These are phyloP conservation scores for Poecile atricapillus DNA, from an alignment of 2,113 vertebrate genomes.

Conservation along the genomic window DNA sequence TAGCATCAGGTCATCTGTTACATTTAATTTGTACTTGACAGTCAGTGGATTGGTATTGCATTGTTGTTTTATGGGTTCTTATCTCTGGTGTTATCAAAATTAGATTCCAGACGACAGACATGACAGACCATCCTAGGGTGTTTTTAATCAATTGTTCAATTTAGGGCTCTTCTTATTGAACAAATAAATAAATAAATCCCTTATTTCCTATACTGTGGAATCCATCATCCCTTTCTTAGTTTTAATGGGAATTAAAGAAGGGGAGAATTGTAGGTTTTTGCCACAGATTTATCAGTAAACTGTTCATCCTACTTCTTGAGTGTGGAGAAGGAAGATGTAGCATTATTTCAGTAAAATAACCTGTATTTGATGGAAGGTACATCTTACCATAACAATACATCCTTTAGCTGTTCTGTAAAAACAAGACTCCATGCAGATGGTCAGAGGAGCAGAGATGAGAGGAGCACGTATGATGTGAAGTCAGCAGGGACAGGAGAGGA, in stretches of 20 bases:
- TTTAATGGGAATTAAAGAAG: not conserved
- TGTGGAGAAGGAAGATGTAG: not conserved
- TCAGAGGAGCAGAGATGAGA: not conserved
- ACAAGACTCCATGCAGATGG: not conserved
- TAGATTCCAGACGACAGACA: not conserved
- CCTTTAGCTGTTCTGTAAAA: not conserved
- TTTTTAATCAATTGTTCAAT: not conserved
- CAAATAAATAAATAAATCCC: not conserved
- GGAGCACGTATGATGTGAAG: not conserved
- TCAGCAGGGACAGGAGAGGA: not conserved
- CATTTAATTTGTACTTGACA: not conserved
- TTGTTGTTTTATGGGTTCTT: not conserved
- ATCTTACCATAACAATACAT: fast-evolving
- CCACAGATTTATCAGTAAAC: not conserved
- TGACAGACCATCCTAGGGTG: not conserved
- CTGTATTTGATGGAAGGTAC: not conserved
- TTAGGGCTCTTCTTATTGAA: not conserved
- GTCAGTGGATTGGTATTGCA: not conserved
- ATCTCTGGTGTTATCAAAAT: not conserved
- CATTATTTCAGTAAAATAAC: not conserved
- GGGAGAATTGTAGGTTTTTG: not conserved
- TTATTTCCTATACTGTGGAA: not conserved
- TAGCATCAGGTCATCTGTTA: not conserved
- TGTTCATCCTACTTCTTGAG: not conserved
- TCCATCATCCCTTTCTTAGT: not conserved